Evolutionary conservation across 2,888 invertebrate species (phyloP).

Genomic region (Spatulosminthurus flaviceps): DNA sequence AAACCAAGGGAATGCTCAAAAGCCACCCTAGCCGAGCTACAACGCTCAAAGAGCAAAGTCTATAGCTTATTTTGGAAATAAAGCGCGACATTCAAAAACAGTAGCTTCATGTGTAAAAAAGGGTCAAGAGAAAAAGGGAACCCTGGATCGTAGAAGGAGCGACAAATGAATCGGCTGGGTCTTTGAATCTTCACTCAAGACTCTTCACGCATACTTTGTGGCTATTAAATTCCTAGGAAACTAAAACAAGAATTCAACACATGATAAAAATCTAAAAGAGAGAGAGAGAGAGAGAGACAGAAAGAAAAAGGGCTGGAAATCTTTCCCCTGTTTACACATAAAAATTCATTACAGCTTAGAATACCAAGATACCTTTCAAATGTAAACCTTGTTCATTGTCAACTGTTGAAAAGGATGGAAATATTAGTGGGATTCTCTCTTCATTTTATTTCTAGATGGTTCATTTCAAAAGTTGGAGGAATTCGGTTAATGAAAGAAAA

Average conservation of each 20-base stretch:
- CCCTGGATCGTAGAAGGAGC: neutral
- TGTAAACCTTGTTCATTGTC: neutral
- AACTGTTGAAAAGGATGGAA: neutral
- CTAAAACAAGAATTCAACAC: slow-evolving; percentile 47
- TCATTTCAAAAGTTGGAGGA: no score
- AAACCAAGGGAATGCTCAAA: no score
- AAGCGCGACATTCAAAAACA: neutral
- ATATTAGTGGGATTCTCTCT: neutral
- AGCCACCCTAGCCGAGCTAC: no score
- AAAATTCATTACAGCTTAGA: neutral
- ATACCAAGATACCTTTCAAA: neutral
- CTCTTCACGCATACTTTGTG: slow-evolving; percentile 25
- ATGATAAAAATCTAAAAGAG: slow-evolving; percentile 7
- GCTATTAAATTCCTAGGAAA: slow-evolving; percentile 34
- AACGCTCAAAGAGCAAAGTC: no score
- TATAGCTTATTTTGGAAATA: neutral
- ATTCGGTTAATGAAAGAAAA: no score
- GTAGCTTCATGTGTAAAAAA: neutral
- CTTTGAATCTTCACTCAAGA: neutral
- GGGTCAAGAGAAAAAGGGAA: neutral
- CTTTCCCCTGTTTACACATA: neutral
- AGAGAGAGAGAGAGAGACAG: slow-evolving; percentile 6
- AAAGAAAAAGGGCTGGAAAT: neutral
- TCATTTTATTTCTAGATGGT: no score
- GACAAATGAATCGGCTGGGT: slow-evolving; percentile 21